Evolutionary conservation across 2,113 vertebrate species (phyloP), one percentile per base, ranked within the genome.

Genomic region (Ploceus nigricollis): DNA sequence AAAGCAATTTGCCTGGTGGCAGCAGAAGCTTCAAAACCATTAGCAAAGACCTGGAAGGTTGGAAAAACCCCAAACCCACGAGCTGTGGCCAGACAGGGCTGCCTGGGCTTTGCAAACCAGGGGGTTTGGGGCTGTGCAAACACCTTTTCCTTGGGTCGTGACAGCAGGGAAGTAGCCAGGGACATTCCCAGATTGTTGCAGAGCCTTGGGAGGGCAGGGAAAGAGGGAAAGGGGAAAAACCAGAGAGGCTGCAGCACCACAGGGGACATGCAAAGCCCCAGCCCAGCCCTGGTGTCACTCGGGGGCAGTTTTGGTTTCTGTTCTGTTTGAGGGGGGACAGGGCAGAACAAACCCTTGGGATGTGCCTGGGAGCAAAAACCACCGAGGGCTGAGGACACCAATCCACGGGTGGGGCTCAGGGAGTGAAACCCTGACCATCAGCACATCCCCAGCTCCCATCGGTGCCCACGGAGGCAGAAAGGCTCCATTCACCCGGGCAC

Each of bases 321-420:
- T 66, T 37, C 51, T 61, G 7, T 15, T 8, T 15, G 18, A 5
- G 2, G 42, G 23, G 15, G 13, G 4, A 37, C 28, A 27, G 65
- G 47, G 47, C 71, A 39, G 48, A 89, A 72, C 15, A 66, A 75
- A 50, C 53, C 17, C 15, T 37, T 8, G 23, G 4, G 11, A n/a
- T 35, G 51, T 0, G 1, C 27, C 71, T 80, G 44, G 37, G 70
- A 76, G 48, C 4, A 1, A 89, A 68, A 85, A 45, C 15, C 76
- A 54, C 53, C 2, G 0, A 31, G 31, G 20, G 42, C 39, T 33
- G 68, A 82, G 44, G 68, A 27, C 2, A 2, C 9, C 13, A 8
- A 17, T 0, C 4, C 57, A 2, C 0, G 0, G 31, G 6, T 4
- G 66, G 27, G 28, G 80, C 27, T 53, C 16, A 4, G 0, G 2